Evolutionary conservation across 2,797 vertebrate species (phyloP), one percentile per base, ranked within the genome.

Genomic region (Xenops minutus): DNA sequence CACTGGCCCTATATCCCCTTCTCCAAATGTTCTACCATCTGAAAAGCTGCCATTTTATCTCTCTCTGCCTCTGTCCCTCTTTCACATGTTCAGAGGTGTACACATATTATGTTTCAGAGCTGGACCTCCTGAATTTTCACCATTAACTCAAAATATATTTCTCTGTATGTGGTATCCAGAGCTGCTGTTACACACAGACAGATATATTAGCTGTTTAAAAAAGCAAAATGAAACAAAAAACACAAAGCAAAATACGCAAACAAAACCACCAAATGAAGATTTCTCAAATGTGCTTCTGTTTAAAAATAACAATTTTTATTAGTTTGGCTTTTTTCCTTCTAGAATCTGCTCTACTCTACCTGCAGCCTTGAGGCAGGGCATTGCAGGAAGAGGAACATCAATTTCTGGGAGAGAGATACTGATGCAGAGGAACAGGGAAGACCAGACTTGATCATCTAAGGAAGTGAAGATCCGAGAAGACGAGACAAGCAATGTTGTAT

Each of bases 11-110:
- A 24, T 56, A 89, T 79, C 56, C 30, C 23, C 41, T 71, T 71
- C 48, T 91, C 71, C 84, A 93, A 95, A 93, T 83, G 80, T 82
- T 89, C 49, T 44, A 32, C 83, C 77, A 61, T 91, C 64, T 83
- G 84, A 96, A 93, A 44, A 93, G 41, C 77, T 92, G 61, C 86
- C 86, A 80, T 92, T 89, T 94, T 83, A 6, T 91, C 37, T 95
- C 68, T 56, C 17, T 76, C 37, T 92, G 62, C 59, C 51, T 88
- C 79, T 93, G 72, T 34, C 68, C 56, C 32, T 84, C 54, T 92
- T 94, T 92, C 71, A 86, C 56, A 76, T 52, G 56, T 84, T 16
- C 19, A 86, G 66, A 67, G 29, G 24, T 46, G 58, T 76, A 46
- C 48, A 46, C 20, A 26, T 68, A n/a, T 19, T 22, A 17, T n/a